A percentile compares a stretch with the other conserved stretches of the same genome.
Conservation (phyloP, 2,888 invertebrate species). For the Metallyticus violacea region DNA sequence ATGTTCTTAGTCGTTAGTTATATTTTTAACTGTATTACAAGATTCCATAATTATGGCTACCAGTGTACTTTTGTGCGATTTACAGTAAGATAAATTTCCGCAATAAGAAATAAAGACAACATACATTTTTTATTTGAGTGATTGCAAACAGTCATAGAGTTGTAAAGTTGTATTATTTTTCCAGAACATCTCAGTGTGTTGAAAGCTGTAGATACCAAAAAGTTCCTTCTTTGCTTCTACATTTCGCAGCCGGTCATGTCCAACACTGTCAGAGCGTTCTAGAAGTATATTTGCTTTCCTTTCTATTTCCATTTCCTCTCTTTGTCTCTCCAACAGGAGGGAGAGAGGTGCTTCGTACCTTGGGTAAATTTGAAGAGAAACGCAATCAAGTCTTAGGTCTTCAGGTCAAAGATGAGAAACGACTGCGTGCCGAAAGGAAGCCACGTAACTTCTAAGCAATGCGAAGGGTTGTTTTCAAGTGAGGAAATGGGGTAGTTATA, state of each 20-base stretch:
- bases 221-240: background rate
- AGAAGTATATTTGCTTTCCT: background rate
- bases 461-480: no score
- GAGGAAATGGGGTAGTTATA: background rate
- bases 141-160: no score
- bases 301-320: background rate
- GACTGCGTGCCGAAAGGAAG: background rate
- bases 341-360: background rate
- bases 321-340: background rate
- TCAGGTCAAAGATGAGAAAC: background rate
- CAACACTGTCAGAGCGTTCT: background rate
- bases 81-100: no score
- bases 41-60: no score
- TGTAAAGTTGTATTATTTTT: background rate
- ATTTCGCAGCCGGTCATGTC: background rate
- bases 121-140: no score
- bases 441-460: background rate
- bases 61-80: no score
- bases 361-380: background rate
- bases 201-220: background rate
- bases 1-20: no score
- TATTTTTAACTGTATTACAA: no score
- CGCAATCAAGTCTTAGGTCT: background rate
- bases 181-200: background rate
- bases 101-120: no score